Evolutionary conservation across 1,140 invertebrate genomes (phyloP), one percentile per base, ranked within the genome.

Genomic region (Ooceraea biroi): DNA sequence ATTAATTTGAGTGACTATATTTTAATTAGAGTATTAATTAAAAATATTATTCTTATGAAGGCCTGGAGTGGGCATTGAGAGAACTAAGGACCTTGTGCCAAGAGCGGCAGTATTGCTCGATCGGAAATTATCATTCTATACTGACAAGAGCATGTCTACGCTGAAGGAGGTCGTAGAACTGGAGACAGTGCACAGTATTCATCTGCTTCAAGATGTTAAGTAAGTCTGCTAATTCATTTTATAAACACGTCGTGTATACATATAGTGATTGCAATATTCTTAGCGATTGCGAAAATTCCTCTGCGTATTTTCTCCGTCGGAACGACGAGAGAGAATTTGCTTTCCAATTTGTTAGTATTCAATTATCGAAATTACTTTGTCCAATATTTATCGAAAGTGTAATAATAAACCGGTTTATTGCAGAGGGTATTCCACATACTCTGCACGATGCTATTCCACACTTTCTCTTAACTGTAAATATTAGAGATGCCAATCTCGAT

Each of bases 191-290:
- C 93, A 96, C 4, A 96, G 96, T 84, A 90, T 97, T 77, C 96
- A 96, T 91, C 93, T 96, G 74, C 93, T 96, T 36, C 95, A 95
- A 88, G 96, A 96, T 88, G 94, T 95, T 69, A 96, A 96, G 91
- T 95, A 17, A 95, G 95, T 92, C 90, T 25, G 69, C 91, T 88
- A 61, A 61, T 61, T 55, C 74, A 77, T 46, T 83, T 30, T 63
- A 25, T 76, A 76, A 73, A 61, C 48, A 22, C 4, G 14, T 19
- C n/a, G 41, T 30, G 14, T 17, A 19, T 41, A n/a, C n/a, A n/a
- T n/a, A 68, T 14, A 44, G 5, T 68, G n/a, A 55, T 44, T 25
- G 12, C 19, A 4, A n/a, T n/a, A n/a, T n/a, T n/a, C n/a, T n/a
- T 36, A 0, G 17, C 4, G 11, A 55, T 25, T 14, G 27, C 25